These are phyloP conservation scores for Drosophila parabipectinata DNA, from an alignment of 1,140 invertebrate species.

Conservation along the genomic window DNA sequence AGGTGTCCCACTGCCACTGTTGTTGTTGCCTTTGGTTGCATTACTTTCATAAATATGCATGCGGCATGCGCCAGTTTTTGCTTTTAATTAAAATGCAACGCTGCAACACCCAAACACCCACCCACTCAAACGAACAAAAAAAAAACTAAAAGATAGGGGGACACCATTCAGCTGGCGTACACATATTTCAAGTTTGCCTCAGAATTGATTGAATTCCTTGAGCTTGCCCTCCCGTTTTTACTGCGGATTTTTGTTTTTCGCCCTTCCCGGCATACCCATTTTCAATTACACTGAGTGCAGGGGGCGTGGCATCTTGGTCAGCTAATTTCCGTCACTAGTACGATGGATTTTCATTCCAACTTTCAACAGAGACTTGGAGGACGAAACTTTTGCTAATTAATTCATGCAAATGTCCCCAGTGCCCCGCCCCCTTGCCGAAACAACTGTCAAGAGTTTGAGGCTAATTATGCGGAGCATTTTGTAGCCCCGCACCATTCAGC, in stretches of 20 bases:
- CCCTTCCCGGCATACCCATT: constrained; percentile 17
- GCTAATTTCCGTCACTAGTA: constrained; percentile 43
- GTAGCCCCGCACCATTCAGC: neutral
- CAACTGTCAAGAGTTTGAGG: constrained; percentile 41
- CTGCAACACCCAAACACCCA: constrained; percentile 21
- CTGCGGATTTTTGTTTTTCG: neutral
- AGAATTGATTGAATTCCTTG: constrained; percentile 71
- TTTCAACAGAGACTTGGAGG: constrained; percentile 31
- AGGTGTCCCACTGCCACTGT: constrained; percentile 33
- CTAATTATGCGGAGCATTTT: constrained; percentile 72
- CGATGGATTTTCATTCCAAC: constrained; percentile 32
- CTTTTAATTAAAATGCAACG: constrained; percentile 78
- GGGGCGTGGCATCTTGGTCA: constrained; percentile 36
- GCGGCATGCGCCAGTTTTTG: constrained; percentile 71
- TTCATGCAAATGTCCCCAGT: constrained; percentile 68
- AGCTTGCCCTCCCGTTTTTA: constrained; percentile 20
- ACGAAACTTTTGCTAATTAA: constrained; percentile 74
- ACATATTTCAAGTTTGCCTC: constrained; percentile 59
- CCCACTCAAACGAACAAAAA: constrained; percentile 9
- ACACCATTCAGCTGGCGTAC: constrained; percentile 13
- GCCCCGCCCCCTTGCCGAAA: constrained; percentile 4
- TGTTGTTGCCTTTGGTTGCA: constrained; percentile 53
- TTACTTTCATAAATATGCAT: constrained; percentile 81
- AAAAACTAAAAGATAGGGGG: constrained; percentile 6
- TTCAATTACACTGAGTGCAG: constrained; percentile 68